Percentiles rank a stretch among this genome's conserved stretches.
Evolutionary conservation across 2,888 invertebrate species (phyloP).

Genomic region (Macrosiphum euphorbiae): DNA sequence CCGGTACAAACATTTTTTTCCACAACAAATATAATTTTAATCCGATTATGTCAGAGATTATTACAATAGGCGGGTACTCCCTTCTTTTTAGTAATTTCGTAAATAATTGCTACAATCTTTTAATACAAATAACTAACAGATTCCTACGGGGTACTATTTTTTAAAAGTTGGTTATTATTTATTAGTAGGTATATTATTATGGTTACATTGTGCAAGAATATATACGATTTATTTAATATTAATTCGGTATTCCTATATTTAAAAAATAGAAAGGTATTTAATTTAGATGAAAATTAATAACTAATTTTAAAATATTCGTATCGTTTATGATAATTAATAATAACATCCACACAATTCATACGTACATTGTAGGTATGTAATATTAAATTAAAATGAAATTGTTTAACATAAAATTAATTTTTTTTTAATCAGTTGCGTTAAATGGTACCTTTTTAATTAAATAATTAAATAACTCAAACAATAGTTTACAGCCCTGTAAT

Average conservation of each 20-base stretch:
- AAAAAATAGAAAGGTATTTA: not conserved
- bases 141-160: not conserved
- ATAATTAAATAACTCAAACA: not conserved
- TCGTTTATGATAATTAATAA: not conserved
- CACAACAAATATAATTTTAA: constrained; percentile 21
- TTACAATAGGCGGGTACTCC: not conserved
- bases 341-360: not conserved
- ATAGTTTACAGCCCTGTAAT: not conserved
- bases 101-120: not conserved
- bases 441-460: not conserved
- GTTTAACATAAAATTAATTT: not conserved
- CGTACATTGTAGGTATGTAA: not conserved
- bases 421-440: not conserved
- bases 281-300: not conserved
- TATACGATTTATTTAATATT: not conserved
- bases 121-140: not conserved
- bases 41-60: constrained; percentile 26
- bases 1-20: not conserved
- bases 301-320: not conserved
- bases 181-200: not conserved
- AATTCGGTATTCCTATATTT: not conserved
- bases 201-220: not conserved
- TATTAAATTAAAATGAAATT: not conserved
- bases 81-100: not conserved
- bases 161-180: not conserved